Conservation (phyloP, 2,797 vertebrate species). For the Phalloptychus januarius region DNA sequence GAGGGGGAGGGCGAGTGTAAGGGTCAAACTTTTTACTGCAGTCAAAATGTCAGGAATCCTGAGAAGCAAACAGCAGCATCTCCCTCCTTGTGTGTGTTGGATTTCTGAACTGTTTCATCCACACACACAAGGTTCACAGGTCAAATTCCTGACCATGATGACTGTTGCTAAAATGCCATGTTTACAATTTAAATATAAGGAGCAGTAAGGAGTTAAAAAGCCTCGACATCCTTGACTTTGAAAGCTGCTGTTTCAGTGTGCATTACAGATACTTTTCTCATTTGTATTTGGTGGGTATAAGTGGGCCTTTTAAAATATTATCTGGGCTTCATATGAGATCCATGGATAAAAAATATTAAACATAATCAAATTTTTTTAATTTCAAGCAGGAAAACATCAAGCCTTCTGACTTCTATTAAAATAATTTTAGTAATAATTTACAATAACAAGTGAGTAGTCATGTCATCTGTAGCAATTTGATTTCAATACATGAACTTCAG, state of each 20-base stretch:
- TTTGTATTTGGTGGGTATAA: neutral
- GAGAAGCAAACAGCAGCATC: neutral
- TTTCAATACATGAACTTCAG: neutral
- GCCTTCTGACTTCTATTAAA: neutral
- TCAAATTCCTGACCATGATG: slow-evolving; percentile 8
- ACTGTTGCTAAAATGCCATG: neutral
- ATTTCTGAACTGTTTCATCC: neutral
- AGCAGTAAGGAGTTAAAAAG: neutral
- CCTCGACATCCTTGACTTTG: neutral
- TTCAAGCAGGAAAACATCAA: neutral
- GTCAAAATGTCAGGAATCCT: slow-evolving; percentile 39
- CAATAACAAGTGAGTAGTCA: neutral
- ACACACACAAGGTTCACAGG: slow-evolving; percentile 14
- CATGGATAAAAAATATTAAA: neutral
- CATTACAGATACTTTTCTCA: neutral
- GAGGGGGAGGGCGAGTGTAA: slow-evolving; percentile 2
- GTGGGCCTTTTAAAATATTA: neutral
- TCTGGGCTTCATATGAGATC: neutral
- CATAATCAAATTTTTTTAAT: neutral
- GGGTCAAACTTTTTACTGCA: slow-evolving; percentile 33
- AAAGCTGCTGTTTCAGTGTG: neutral
- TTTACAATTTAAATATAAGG: neutral
- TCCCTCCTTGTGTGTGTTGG: neutral
- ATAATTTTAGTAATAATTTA: neutral
- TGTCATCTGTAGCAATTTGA: neutral